Evolutionary conservation across 2,888 invertebrate species (phyloP), one percentile per base, ranked within the genome.

Genomic region (Lacanobia oleracea): DNA sequence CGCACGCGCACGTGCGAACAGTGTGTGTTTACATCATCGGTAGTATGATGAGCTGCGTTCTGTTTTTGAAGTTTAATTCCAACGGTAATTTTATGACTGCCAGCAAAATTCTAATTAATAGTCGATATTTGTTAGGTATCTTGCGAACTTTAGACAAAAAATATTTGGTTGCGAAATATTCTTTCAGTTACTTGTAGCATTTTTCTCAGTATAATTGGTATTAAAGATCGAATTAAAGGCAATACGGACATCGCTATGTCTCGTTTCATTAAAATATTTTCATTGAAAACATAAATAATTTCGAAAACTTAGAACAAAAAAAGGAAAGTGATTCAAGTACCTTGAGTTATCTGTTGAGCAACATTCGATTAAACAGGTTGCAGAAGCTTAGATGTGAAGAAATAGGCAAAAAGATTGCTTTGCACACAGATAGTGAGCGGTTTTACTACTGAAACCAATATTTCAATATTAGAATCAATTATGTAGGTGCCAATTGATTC

Each of bases 341-440:
- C 83, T 86, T 84, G 85, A 83, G 79, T 51, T 75, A 68, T 51
- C 27, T 81, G 67, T 90, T 90, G 79, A 67, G 88, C 83, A 91
- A 90, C 67, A 67, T 65, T 83, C 85, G 75, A 91, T 91, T 91
- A 88, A 75, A 89, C 86, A 88, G 88, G 88, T 90, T 90, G 87
- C 89, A 83, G 85, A 84, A 71, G 80, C 23, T 81, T 69, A 72
- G 75, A 72, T 77, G 78, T 89, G 86, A 85, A 79, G 88, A 89
- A 91, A 89, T 79, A 83, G 68, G 71, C 79, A 83, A 86, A 83
- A 86, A 81, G 64, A 68, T 66, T 64, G 70, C 70, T 74, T 70
- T 62, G 43, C 50, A 59, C 56, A 69, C 57, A 61, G 56, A 63
- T 57, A 73, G 54, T 69, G n/a, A 57, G 23, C 48, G 54, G 59